Evolutionary conservation across 2,797 vertebrate genomes (phyloP).

Genomic region (Synanceia verrucosa): DNA sequence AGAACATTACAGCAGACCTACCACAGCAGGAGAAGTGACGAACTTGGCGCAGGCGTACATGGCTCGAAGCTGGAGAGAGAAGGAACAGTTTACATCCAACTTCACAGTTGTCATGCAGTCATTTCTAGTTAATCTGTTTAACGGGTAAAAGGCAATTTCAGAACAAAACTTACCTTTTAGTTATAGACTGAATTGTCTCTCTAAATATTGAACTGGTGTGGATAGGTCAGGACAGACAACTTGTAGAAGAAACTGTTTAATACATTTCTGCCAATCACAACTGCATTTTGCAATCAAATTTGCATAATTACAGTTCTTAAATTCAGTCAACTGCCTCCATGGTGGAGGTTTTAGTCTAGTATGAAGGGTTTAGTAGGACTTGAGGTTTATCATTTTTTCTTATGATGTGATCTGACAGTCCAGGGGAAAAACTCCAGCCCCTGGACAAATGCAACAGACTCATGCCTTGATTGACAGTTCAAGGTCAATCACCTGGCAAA

Average conservation of each 20-base stretch:
- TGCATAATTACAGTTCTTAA: neutral
- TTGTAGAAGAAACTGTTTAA: accelerated
- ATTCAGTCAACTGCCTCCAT: too few species aligned
- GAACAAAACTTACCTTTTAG: neutral
- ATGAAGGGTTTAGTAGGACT: too few species aligned
- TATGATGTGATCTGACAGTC: too few species aligned
- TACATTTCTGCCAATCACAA: neutral
- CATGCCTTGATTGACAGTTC: neutral
- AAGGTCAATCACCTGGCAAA: too few species aligned
- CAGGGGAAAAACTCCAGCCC: neutral
- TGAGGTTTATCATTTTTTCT: too few species aligned
- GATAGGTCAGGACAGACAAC: neutral
- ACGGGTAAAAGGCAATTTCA: neutral
- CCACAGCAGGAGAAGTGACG: constrained; percentile 82
- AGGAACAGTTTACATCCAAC: neutral
- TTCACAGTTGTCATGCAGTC: neutral
- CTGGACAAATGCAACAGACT: neutral
- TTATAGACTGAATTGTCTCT: too few species aligned
- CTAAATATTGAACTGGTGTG: too few species aligned
- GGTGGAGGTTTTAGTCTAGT: too few species aligned
- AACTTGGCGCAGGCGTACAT: constrained; percentile 87
- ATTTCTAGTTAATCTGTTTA: too few species aligned
- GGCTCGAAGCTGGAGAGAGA: constrained; percentile 70
- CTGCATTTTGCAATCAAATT: neutral
- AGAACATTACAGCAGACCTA: constrained; percentile 51